Percentiles rank a stretch among this genome's conserved stretches.
These are phyloP conservation scores for Drosophila macrospina DNA, from an alignment of 2,888 invertebrate genomes.

Conservation along the genomic window DNA sequence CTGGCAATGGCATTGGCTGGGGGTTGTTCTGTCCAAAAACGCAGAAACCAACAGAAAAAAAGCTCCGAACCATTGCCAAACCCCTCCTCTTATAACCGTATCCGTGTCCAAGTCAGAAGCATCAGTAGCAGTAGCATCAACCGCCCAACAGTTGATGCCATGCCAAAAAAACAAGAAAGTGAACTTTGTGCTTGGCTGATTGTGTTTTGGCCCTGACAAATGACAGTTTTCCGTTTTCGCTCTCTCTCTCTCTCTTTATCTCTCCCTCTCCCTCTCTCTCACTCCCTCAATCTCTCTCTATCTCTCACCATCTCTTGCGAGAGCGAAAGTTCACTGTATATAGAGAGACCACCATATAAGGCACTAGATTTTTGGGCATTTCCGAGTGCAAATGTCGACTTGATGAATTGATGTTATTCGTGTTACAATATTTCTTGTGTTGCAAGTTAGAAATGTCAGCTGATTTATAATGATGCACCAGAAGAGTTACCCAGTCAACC, in stretches of 20 bases:
- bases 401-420: slow-evolving; percentile 23
- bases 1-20: slow-evolving; percentile 82
- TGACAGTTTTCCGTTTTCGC: slow-evolving; percentile 17
- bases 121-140: slow-evolving; percentile 31
- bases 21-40: slow-evolving; percentile 64
- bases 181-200: slow-evolving; percentile 78
- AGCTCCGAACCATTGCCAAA: slow-evolving; percentile 30
- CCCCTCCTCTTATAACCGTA: slow-evolving; percentile 8
- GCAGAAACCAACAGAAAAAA: slow-evolving; percentile 37
- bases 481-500: background rate
- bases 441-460: background rate
- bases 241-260: background rate
- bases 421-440: background rate
- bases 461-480: background rate
- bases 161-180: slow-evolving; percentile 72
- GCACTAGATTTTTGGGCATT: slow-evolving; percentile 30
- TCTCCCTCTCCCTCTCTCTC: slow-evolving; percentile 2
- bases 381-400: slow-evolving; percentile 40
- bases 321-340: slow-evolving; percentile 19
- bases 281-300: slow-evolving; percentile 3
- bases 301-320: slow-evolving; percentile 2
- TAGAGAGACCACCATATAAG: slow-evolving; percentile 27
- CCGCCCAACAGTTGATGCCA: slow-evolving; percentile 61
- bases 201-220: slow-evolving; percentile 57
- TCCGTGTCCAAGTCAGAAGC: background rate